Percentiles rank a stretch among this genome's conserved stretches.
phyloP scores from a whole-genome alignment of 2,797 vertebrate species.

The Antrozous pallidus region DNA sequence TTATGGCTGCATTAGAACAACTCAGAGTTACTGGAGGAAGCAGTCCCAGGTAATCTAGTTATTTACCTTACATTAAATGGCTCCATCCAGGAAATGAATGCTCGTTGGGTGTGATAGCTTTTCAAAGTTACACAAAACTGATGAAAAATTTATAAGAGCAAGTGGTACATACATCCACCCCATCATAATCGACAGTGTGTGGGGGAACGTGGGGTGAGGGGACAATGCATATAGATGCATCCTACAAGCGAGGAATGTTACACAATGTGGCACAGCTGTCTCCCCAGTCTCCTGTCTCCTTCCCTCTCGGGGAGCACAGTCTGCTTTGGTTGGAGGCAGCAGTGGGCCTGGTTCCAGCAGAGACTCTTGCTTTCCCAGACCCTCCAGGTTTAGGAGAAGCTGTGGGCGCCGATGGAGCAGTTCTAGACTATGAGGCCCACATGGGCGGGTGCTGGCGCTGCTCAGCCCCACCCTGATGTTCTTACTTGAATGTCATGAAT shows the following conservation, averaged over 20 bases:
- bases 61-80: conserved; percentile 74
- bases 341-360: background rate
- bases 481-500: background rate
- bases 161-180: conserved; percentile 15
- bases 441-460: background rate
- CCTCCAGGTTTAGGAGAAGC: background rate
- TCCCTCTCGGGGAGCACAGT: background rate
- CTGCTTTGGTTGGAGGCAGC: background rate
- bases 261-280: background rate
- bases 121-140: conserved; percentile 61
- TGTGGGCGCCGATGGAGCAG: accelerated
- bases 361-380: background rate
- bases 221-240: background rate
- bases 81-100: conserved; percentile 61
- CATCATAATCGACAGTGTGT: background rate
- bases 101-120: conserved; percentile 47
- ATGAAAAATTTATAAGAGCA: conserved; percentile 58
- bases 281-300: background rate
- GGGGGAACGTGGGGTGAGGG: background rate
- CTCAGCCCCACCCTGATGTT: background rate
- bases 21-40: conserved; percentile 69
- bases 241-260: background rate
- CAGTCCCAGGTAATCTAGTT: conserved; percentile 70
- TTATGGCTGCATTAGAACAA: conserved; percentile 77
- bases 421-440: background rate